Evolutionary conservation across 2,113 vertebrate species (phyloP).

Genomic region (Grantiella picta): DNA sequence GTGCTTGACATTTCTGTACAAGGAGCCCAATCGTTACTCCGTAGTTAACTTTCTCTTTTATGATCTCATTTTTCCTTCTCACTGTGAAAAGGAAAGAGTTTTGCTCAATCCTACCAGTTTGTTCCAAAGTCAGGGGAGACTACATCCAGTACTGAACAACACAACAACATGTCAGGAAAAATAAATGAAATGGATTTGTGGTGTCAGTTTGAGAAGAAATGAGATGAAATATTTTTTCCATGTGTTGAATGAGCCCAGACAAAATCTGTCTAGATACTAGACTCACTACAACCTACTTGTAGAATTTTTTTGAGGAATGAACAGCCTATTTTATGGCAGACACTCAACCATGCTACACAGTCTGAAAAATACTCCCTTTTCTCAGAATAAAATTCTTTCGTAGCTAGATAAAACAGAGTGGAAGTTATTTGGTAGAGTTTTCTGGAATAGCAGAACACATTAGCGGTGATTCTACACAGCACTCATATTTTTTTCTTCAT

Average conservation of each 20-base stretch:
- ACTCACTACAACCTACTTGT: slow-evolving; percentile 12
- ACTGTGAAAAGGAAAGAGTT: neutral
- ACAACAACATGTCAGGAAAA: neutral
- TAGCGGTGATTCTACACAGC: neutral
- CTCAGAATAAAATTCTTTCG: slow-evolving; percentile 24
- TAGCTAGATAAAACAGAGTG: neutral
- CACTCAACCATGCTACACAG: neutral
- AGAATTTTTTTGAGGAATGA: neutral
- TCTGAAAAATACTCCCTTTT: slow-evolving; percentile 26
- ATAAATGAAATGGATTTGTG: slow-evolving; percentile 21
- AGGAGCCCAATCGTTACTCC: neutral
- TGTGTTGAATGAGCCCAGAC: slow-evolving; percentile 10
- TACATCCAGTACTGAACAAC: neutral
- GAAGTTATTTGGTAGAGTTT: neutral
- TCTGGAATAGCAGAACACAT: neutral
- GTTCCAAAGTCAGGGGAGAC: neutral
- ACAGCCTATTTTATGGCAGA: slow-evolving; percentile 13
- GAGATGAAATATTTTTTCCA: slow-evolving; percentile 33
- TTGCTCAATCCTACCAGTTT: neutral
- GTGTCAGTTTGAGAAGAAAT: slow-evolving; percentile 7
- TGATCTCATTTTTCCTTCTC: neutral
- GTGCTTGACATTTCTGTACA: neutral
- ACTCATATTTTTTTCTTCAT: neutral
- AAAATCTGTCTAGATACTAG: slow-evolving; percentile 4
- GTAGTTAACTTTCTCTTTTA: neutral